Conservation (phyloP, 2,113 vertebrate species). For the Morone saxatilis region DNA sequence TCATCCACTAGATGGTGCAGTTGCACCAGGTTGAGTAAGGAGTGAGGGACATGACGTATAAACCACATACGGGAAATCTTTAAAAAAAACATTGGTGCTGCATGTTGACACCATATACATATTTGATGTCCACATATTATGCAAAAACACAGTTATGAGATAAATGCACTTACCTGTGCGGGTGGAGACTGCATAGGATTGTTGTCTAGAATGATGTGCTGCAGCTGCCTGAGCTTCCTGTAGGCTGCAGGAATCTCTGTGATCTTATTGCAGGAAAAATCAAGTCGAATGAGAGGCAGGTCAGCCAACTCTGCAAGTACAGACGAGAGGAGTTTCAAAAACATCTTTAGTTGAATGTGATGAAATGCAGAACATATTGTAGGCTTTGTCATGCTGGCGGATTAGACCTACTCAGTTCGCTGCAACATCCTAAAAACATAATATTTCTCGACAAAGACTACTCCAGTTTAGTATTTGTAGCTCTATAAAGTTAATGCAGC, state of each 20-base stretch:
- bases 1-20: slow-evolving; percentile 60
- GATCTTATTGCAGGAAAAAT: slow-evolving; percentile 99
- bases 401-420: not conserved
- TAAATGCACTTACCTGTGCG: slow-evolving; percentile 89
- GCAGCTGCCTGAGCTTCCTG: slow-evolving; percentile 93
- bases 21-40: not conserved
- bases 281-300: slow-evolving; percentile 94
- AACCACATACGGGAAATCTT: not conserved
- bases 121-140: not conserved
- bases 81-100: not conserved
- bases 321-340: not conserved
- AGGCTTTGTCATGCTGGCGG: not conserved
- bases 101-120: not conserved
- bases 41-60: not conserved
- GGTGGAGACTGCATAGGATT: slow-evolving; percentile 98
- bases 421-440: not conserved
- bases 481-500: not conserved
- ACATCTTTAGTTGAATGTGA: not conserved
- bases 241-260: slow-evolving; percentile 95
- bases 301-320: slow-evolving; percentile 89
- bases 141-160: not conserved
- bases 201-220: slow-evolving; percentile 96
- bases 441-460: too few relatives aligned
- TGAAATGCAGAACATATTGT: too few relatives aligned
- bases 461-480: not conserved